Evolutionary conservation across 2,888 invertebrate species (phyloP).

Genomic region (Gasteruption jaculator): DNA sequence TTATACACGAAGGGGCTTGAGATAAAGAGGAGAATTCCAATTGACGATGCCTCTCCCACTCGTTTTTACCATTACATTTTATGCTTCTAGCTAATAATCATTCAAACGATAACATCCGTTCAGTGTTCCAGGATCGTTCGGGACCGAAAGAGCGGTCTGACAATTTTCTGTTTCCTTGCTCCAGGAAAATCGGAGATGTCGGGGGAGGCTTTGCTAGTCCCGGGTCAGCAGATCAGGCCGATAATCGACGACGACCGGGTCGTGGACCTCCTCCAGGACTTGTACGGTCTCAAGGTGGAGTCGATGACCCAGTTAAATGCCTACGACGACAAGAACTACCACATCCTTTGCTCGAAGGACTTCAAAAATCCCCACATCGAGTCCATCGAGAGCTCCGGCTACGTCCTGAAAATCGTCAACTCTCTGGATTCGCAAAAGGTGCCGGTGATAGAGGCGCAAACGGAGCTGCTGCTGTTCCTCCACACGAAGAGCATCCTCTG

Average conservation of each 20-base stretch:
- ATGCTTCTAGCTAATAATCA: too few relatives aligned
- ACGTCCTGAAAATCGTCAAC: conserved; percentile 81
- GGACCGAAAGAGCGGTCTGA: too few relatives aligned
- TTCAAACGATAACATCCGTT: too few relatives aligned
- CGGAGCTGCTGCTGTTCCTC: conserved; percentile 67
- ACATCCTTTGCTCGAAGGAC: conserved; percentile 59
- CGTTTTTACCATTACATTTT: too few relatives aligned
- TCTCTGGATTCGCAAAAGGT: conserved; percentile 71
- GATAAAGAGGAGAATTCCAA: too few relatives aligned
- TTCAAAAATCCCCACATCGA: conserved; percentile 61
- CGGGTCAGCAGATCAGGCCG: conserved; percentile 60
- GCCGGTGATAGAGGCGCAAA: conserved; percentile 70
- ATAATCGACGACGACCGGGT: conserved; percentile 55
- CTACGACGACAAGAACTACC: conserved; percentile 78
- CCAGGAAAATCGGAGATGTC: too few relatives aligned
- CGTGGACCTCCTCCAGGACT: conserved; percentile 54
- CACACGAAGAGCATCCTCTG: conserved; percentile 63
- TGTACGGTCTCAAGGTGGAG: conserved; percentile 62
- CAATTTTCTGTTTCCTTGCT: too few relatives aligned
- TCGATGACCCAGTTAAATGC: conserved; percentile 64
- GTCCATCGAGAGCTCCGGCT: conserved; percentile 59
- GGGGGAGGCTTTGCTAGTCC: conserved; percentile 44
- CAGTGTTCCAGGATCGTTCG: too few relatives aligned
- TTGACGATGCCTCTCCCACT: too few relatives aligned
- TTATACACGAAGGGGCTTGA: too few relatives aligned